phyloP scores from a whole-genome alignment of 2,113 vertebrate genomes.

The Stigmatopora nigra region DNA sequence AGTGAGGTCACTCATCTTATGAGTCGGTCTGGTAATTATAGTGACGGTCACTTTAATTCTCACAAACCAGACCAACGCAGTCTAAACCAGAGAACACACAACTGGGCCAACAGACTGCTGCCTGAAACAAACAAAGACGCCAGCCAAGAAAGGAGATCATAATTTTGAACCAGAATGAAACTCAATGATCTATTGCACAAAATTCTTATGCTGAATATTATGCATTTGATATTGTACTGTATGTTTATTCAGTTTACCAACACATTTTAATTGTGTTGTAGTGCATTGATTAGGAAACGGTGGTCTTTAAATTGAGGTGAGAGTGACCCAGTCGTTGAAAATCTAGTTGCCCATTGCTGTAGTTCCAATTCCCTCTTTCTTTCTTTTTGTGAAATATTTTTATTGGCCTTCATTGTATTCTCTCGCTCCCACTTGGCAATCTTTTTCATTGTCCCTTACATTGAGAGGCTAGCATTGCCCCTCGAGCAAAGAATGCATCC shows the following conservation, averaged over 20 bases:
- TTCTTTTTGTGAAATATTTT: no score
- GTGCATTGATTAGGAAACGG: no score
- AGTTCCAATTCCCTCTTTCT: no score
- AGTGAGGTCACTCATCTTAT: slow-evolving; percentile 40
- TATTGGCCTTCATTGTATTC: no score
- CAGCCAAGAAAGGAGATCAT: not conserved
- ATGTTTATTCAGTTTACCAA: not conserved
- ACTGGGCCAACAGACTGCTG: slow-evolving; percentile 20
- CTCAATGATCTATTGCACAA: not conserved
- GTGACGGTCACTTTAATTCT: slow-evolving; percentile 45
- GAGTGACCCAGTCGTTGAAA: no score
- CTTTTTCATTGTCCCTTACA: no score
- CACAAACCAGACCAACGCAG: slow-evolving; percentile 34
- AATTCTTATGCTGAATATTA: not conserved
- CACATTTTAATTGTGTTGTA: no score
- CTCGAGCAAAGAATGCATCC: no score
- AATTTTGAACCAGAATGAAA: not conserved
- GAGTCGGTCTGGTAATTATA: slow-evolving; percentile 52
- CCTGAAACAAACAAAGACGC: slow-evolving; percentile 18
- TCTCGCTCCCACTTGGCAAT: no score
- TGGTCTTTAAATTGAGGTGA: no score
- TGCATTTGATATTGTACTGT: not conserved
- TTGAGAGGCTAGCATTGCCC: no score
- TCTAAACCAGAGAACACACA: slow-evolving; percentile 23
- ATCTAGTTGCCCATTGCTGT: no score